Evolutionary conservation across 1,140 invertebrate genomes (phyloP), one percentile per base, ranked within the genome.

Genomic region (Camponotus pennsylvanicus): DNA sequence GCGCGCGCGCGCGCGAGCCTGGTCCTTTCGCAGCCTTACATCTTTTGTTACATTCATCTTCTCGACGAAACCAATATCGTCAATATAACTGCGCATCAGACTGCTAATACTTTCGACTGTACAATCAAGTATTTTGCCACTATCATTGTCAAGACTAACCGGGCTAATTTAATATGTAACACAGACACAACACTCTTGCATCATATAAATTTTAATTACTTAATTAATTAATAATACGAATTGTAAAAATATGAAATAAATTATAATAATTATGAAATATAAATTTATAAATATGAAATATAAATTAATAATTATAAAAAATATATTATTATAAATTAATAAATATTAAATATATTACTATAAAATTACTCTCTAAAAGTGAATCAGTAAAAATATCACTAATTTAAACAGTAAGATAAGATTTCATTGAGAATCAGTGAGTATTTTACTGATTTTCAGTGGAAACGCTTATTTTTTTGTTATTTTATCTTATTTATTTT

Each of bases 21-120:
- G 79, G 79, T 75, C 79, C 69, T 49, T 75, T 61, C 79, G 55
- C 55, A 83, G 42, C 69, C 73, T 82, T 61, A 73, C 69, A 49
- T 27, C 15, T 15, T 45, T 61, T 37, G 27, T 45, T 70, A 21
- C 27, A 32, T 11, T 27, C 27, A 15, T 21, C 9, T 27, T 49
- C 13, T 18, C 40, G 42, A 34, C 15, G 18, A 52, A 52, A 27
- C 27, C 27, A 69, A 27, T 37, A 11, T 64, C 32, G 18, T 42
- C 40, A 57, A 21, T 37, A 73, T 27, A 21, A 21, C 27, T 63
- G 13, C 37, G 42, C 13, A 34, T 45, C 32, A 45, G 37, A 59
- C 9, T 13, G 27, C 42, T 13, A 57, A 40, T 59, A 82, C 40
- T 73, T 73, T 83, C 55, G 21, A 37, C 27, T 49, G 52, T 69